phyloP scores from a whole-genome alignment of 2,797 vertebrate genomes.

The Anguilla marmorata region DNA sequence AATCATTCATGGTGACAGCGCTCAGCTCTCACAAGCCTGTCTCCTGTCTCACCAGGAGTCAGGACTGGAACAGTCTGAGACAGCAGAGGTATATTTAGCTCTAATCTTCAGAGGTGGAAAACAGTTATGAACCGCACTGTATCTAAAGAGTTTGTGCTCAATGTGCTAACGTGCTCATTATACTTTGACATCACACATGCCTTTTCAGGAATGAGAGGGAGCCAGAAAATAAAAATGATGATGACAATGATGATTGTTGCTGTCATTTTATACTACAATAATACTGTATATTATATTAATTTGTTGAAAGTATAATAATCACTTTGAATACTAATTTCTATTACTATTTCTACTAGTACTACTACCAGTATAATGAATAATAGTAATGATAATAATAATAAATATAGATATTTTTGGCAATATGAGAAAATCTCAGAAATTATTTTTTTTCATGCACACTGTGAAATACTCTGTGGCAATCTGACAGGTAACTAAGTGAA shows the following conservation, averaged over 20 bases:
- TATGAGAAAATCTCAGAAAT: too few species aligned
- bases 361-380: too few species aligned
- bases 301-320: too few species aligned
- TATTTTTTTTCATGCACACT: background rate
- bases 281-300: too few species aligned
- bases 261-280: too few species aligned
- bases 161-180: background rate
- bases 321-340: too few species aligned
- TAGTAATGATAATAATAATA: too few species aligned
- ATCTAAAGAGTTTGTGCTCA: background rate
- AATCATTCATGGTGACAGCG: background rate
- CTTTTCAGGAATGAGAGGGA: background rate
- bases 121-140: background rate
- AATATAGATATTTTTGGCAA: too few species aligned
- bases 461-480: background rate
- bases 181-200: background rate
- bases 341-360: too few species aligned
- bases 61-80: background rate
- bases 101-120: constrained; percentile 12
- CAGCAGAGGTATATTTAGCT: constrained; percentile 16
- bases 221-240: too few species aligned
- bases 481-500: background rate
- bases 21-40: background rate
- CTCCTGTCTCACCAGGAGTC: constrained; percentile 2
- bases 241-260: too few species aligned